Percentiles rank a stretch among this genome's conserved stretches.
phyloP scores from a whole-genome alignment of 2,113 vertebrate species.

The Forbesichthys papilliferus region DNA sequence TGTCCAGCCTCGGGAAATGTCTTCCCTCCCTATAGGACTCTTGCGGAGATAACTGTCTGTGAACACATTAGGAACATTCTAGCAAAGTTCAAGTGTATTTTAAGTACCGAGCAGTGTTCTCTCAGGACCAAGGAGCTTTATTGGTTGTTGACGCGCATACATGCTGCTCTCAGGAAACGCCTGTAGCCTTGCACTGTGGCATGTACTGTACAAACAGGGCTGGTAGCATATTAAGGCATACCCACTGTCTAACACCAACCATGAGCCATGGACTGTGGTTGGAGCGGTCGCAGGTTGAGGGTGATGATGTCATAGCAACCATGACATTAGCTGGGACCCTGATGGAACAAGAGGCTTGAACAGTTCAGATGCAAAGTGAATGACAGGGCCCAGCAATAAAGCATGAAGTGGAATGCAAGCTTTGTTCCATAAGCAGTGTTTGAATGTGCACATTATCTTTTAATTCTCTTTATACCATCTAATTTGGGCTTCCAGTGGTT shows the following conservation, averaged over 20 bases:
- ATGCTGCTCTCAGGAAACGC: constrained; percentile 38
- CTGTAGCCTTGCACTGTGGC: constrained; percentile 13
- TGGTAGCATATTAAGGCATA: background rate
- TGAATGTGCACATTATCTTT: constrained; percentile 49
- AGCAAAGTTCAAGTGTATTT: constrained; percentile 32
- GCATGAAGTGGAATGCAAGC: constrained; percentile 61
- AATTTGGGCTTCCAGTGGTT: constrained; percentile 20
- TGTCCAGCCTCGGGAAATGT: constrained; percentile 30
- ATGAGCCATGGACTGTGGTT: constrained; percentile 47
- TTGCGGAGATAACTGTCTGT: constrained; percentile 14
- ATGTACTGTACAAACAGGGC: too few species aligned
- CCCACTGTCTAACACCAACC: constrained; percentile 20
- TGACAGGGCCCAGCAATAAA: constrained; percentile 56
- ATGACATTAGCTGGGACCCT: constrained; percentile 28
- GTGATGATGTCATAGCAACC: constrained; percentile 39
- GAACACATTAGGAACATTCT: constrained; percentile 47
- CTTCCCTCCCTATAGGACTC: constrained; percentile 19
- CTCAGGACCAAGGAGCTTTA: constrained; percentile 13
- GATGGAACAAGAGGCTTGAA: constrained; percentile 29
- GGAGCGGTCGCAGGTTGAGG: constrained; percentile 4
- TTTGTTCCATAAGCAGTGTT: constrained; percentile 66
- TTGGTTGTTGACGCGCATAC: constrained; percentile 51
- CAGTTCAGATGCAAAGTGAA: constrained; percentile 27
- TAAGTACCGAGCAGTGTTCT: constrained; percentile 15
- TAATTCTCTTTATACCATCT: constrained; percentile 42